Evolutionary conservation across 1,140 invertebrate genomes (phyloP).

Genomic region (Drosophila asahinai): DNA sequence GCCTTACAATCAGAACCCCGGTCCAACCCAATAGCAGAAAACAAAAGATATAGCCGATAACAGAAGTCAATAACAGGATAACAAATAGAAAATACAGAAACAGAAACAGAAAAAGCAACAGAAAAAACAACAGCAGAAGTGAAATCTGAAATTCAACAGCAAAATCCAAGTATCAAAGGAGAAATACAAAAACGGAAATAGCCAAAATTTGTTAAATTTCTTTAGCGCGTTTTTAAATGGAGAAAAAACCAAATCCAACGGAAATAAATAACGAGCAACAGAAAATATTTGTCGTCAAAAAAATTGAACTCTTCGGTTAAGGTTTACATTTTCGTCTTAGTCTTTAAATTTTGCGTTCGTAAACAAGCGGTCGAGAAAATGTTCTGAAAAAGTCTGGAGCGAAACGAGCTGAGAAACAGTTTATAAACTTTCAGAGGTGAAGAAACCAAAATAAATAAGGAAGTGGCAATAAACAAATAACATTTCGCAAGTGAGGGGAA

Average conservation of each 20-base stretch:
- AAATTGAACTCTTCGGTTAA: slow-evolving; percentile 68
- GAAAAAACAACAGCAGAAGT: slow-evolving; percentile 50
- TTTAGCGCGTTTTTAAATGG: slow-evolving; percentile 63
- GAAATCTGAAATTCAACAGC: slow-evolving; percentile 63
- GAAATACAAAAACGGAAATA: slow-evolving; percentile 65
- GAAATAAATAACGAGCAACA: slow-evolving; percentile 31
- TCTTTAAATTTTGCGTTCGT: slow-evolving; percentile 73
- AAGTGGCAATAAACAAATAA: slow-evolving; percentile 5
- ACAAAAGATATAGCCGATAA: slow-evolving; percentile 31
- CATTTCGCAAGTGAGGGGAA: slow-evolving; percentile 37
- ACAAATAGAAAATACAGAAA: slow-evolving; percentile 57
- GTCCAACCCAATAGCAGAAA: slow-evolving; percentile 27
- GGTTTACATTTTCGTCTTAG: slow-evolving; percentile 72
- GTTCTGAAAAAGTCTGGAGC: slow-evolving; percentile 67
- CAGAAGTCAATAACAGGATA: slow-evolving; percentile 37
- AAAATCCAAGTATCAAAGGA: slow-evolving; percentile 57
- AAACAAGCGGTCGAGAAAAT: slow-evolving; percentile 66
- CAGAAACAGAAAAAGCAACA: slow-evolving; percentile 40
- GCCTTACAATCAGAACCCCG: slow-evolving; percentile 25
- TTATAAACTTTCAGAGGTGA: slow-evolving; percentile 70
- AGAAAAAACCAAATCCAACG: slow-evolving; percentile 25
- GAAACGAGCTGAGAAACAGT: slow-evolving; percentile 52
- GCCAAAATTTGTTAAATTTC: slow-evolving; percentile 82
- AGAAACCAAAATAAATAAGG: slow-evolving; percentile 38
- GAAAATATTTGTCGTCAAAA: slow-evolving; percentile 54